Conservation (phyloP, 2,797 vertebrate genomes). For the Cephalopachus bancanus region DNA sequence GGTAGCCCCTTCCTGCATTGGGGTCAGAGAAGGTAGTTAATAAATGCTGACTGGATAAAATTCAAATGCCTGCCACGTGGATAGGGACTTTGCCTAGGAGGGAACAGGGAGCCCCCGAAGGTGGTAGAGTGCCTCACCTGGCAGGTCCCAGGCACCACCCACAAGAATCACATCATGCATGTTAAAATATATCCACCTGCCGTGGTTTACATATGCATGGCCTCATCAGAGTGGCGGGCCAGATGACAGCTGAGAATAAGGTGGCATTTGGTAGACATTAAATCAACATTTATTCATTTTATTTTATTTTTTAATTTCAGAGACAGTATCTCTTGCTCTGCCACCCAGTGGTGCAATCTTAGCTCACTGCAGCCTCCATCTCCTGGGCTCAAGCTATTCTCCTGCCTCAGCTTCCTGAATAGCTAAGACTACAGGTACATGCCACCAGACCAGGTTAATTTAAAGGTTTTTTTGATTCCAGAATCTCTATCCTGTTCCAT, state of each 20-base stretch:
- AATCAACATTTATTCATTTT: not conserved
- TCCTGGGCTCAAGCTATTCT: no score
- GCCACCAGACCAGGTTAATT: no score
- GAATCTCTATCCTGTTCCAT: no score
- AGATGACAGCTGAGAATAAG: no score
- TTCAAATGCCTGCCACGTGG: not conserved
- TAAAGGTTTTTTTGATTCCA: no score
- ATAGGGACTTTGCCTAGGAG: not conserved
- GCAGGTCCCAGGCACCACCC: not conserved
- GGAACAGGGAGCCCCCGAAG: not conserved
- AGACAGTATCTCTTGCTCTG: no score
- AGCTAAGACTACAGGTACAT: no score
- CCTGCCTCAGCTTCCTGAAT: no score
- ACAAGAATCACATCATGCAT: not conserved
- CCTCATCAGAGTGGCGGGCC: no score
- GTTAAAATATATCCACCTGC: not conserved
- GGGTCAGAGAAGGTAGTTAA: not conserved
- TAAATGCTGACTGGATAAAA: not conserved
- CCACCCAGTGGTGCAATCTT: no score
- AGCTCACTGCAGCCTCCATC: no score
- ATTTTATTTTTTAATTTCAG: not conserved
- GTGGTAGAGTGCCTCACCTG: not conserved
- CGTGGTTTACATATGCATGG: rapidly evolving
- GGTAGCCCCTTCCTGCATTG: not conserved
- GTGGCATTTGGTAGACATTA: not conserved